Conservation (phyloP, 2,797 vertebrate species). For the Eutrigla gurnardus region DNA sequence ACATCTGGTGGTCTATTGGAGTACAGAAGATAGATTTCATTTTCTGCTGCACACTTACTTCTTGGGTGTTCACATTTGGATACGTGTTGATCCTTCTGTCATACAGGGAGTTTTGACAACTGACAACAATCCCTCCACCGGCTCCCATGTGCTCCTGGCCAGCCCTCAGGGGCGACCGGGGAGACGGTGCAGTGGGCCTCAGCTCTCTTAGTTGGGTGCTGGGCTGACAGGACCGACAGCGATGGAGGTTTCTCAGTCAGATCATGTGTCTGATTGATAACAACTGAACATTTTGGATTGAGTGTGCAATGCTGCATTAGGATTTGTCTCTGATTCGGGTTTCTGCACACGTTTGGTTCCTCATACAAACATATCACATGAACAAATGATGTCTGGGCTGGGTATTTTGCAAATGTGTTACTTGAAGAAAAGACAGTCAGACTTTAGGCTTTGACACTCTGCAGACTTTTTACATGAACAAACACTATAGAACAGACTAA, state of each 20-base stretch:
- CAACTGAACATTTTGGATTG: background rate
- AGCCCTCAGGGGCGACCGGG: constrained; percentile 43
- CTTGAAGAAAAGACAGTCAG: too few species aligned
- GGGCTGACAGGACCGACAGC: background rate
- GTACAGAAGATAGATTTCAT: background rate
- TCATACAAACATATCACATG: too few species aligned
- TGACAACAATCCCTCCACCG: constrained; percentile 10
- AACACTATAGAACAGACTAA: too few species aligned
- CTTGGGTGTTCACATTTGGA: constrained; percentile 17
- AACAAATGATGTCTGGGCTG: too few species aligned
- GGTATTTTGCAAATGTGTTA: too few species aligned
- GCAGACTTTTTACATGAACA: too few species aligned
- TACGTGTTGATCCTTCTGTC: background rate
- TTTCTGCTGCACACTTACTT: background rate
- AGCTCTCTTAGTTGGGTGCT: constrained; percentile 33
- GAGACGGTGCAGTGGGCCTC: constrained; percentile 36
- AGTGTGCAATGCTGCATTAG: background rate
- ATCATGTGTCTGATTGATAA: background rate
- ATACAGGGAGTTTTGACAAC: constrained; percentile 10
- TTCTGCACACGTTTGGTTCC: background rate
- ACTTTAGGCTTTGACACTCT: too few species aligned
- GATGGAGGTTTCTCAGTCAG: constrained; percentile 1
- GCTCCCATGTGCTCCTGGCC: constrained; percentile 7
- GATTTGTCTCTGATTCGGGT: background rate
- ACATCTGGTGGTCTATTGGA: background rate